Evolutionary conservation across 2,797 vertebrate species (phyloP).

Genomic region (Clarias pachynema): DNA sequence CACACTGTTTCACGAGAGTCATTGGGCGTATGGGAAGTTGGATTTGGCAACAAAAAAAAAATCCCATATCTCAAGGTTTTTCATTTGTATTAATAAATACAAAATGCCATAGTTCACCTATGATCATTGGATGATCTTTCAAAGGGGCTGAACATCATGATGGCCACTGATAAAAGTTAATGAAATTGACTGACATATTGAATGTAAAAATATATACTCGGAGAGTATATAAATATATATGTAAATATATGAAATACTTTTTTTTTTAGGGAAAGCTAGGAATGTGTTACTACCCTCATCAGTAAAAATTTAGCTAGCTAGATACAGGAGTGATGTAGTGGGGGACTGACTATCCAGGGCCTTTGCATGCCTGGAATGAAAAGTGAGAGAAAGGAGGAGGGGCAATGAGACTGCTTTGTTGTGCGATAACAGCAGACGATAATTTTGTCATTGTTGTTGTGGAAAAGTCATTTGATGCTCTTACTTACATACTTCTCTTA

Average conservation of each 20-base stretch:
- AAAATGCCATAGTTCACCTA: neutral
- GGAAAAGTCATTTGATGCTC: neutral
- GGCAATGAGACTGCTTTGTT: neutral
- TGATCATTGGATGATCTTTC: neutral
- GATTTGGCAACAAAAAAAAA: neutral
- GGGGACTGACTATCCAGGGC: too few relatives aligned
- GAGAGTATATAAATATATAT: neutral
- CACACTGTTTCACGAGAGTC: neutral
- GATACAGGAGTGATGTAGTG: neutral
- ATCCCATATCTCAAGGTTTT: too few relatives aligned
- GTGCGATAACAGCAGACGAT: neutral
- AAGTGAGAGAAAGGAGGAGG: too few relatives aligned
- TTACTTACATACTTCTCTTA: neutral
- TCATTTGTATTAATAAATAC: too few relatives aligned
- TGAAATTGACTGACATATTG: neutral
- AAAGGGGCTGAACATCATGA: neutral
- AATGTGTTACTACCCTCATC: neutral
- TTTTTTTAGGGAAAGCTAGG: neutral
- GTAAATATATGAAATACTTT: neutral
- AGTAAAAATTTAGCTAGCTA: neutral
- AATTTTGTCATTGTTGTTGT: neutral
- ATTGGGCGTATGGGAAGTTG: neutral
- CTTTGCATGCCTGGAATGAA: too few relatives aligned
- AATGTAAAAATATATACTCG: neutral
- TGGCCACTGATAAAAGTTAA: neutral